Evolutionary conservation across 2,888 invertebrate species (phyloP), one percentile per base, ranked within the genome.

Genomic region (Pristionchus maxplancki): DNA sequence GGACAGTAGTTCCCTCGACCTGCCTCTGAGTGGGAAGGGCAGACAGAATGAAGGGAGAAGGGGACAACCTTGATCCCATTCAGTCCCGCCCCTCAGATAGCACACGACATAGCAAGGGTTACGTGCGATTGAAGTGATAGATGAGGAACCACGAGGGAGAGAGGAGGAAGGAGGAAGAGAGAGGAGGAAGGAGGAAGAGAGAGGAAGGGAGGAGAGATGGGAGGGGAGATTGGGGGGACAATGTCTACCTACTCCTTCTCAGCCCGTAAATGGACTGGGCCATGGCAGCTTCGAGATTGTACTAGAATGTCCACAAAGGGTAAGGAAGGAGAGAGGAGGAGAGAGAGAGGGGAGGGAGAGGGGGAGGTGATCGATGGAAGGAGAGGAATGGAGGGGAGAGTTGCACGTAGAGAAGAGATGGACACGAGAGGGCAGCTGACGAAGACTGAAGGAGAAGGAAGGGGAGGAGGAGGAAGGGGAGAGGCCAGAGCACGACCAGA

Each of bases 351-450:
- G 6, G 37, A 20, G 31, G 74, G 40, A 40, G 40, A 8, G 74
- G 71, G 37, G 20, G 11, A 24, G 37, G 37, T 37, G 74, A 40
- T 31, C 24, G 74, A 31, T 28, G 40, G 74, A 40, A 20, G 74
- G 37, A 37, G 74, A 40, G 34, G 37, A 15, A 71, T 11, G 15
- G 34, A 31, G 24, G 11, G 31, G 74, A 64, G 64, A 74, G 37
- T 74, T 74, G 74, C 74, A 74, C 74, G 74, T 74, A 74, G 74
- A 74, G 74, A 74, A 40, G 17, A 31, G 40, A 74, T 74, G 74
- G 74, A 74, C 74, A 74, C 74, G 74, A 74, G 37, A 74, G 31
- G 74, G 74, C 74, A 74, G 74, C 74, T 74, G 74, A 74, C 74
- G 74, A 74, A n/a, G 58, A n/a, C 24, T 74, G 40, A 40, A 40